Evolutionary conservation across 2,888 invertebrate genomes (phyloP).

Genomic region (Dicyrtoma fusca): DNA sequence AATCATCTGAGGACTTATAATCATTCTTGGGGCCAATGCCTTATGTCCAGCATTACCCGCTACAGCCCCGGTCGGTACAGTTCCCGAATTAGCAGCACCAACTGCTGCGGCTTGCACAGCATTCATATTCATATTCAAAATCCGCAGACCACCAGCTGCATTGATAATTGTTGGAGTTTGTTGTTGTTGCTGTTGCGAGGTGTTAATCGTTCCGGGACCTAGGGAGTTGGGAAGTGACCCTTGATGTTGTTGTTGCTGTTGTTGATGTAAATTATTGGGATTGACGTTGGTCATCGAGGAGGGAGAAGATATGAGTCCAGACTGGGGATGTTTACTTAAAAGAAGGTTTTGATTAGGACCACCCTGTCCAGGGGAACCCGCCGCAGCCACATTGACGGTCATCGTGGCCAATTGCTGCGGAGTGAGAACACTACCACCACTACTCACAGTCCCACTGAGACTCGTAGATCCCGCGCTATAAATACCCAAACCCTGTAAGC

Average conservation of each 20-base stretch:
- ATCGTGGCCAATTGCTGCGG: conserved; percentile 18
- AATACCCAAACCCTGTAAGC: conserved; percentile 16
- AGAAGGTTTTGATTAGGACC: not conserved
- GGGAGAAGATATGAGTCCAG: not conserved
- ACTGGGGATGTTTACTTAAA: conserved; percentile 8
- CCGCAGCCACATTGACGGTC: conserved; percentile 17
- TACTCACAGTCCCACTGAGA: not conserved
- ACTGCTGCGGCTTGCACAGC: conserved; percentile 45
- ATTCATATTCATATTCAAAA: conserved; percentile 51
- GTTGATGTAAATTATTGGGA: conserved; percentile 8
- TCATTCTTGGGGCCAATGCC: conserved; percentile 75
- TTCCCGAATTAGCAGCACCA: conserved; percentile 45
- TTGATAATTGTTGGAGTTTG: conserved; percentile 39
- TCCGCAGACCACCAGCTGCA: conserved; percentile 45
- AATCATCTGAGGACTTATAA: conserved; percentile 80
- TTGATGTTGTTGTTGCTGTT: too few relatives aligned
- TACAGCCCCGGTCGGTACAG: conserved; percentile 57
- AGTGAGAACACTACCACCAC: conserved; percentile 15
- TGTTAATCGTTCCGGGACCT: conserved; percentile 3
- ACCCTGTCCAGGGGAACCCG: not conserved
- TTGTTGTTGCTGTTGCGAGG: conserved; percentile 28
- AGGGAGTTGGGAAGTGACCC: not conserved
- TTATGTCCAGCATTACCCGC: conserved; percentile 65
- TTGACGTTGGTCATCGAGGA: not conserved
- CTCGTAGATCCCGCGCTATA: conserved; percentile 20